Conservation (phyloP, 2,888 invertebrate species). For the Orgyia antiqua region DNA sequence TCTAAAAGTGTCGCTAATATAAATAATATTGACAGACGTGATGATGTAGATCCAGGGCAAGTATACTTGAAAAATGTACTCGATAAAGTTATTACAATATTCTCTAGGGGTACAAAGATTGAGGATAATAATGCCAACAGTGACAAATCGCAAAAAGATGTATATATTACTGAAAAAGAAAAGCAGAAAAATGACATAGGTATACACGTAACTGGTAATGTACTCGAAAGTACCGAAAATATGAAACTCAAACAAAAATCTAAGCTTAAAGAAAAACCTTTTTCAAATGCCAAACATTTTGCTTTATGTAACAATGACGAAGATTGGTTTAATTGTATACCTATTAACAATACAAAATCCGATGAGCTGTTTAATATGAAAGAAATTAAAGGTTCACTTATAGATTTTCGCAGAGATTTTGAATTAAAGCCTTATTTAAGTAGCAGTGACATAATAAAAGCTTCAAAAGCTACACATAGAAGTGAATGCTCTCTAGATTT, state of each 20-base stretch:
- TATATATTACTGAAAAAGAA: slow-evolving; percentile 1
- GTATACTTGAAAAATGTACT: slow-evolving; percentile 48
- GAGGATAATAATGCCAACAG: slow-evolving; percentile 15
- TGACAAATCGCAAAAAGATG: slow-evolving; percentile 11
- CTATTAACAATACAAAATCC: slow-evolving; percentile 14
- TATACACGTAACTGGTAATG: slow-evolving; percentile 23
- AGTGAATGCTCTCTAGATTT: slow-evolving; percentile 33
- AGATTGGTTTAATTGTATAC: slow-evolving; percentile 23
- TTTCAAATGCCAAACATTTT: slow-evolving; percentile 24
- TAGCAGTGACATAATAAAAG: slow-evolving; percentile 42
- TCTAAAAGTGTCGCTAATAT: too few relatives aligned
- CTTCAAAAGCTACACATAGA: slow-evolving; percentile 24
- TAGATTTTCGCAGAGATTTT: slow-evolving; percentile 17
- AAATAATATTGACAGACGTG: slow-evolving; percentile 11
- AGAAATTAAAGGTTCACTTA: slow-evolving; percentile 2
- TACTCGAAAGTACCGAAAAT: slow-evolving; percentile 28
- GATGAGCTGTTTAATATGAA: slow-evolving; percentile 22
- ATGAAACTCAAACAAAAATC: slow-evolving; percentile 47
- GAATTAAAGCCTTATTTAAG: slow-evolving; percentile 39
- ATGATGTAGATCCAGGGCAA: slow-evolving; percentile 38
- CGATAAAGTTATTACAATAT: slow-evolving; percentile 51
- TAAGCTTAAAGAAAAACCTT: slow-evolving; percentile 27
- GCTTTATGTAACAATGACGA: slow-evolving; percentile 15
- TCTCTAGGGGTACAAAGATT: slow-evolving; percentile 31
- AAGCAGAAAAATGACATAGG: slow-evolving; percentile 25